phyloP scores from a whole-genome alignment of 1,140 invertebrate genomes.

The Varroa destructor region DNA sequence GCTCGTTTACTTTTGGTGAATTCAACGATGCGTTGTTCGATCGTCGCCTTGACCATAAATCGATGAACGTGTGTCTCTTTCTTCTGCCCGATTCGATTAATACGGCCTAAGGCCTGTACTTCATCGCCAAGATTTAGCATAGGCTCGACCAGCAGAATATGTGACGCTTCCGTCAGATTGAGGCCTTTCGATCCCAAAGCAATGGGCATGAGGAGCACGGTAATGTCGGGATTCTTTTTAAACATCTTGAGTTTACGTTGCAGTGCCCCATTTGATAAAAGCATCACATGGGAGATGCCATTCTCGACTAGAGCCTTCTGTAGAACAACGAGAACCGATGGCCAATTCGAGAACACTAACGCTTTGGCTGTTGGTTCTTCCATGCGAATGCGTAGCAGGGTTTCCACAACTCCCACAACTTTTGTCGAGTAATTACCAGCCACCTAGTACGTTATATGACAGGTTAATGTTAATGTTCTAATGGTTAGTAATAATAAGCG shows the following conservation, averaged over 20 bases:
- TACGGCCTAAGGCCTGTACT: slow-evolving; percentile 59
- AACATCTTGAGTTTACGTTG: slow-evolving; percentile 40
- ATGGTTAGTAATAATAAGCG: slow-evolving; percentile 28
- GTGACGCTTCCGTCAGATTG: slow-evolving; percentile 63
- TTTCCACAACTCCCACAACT: slow-evolving; percentile 52
- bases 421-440: slow-evolving; percentile 56
- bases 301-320: slow-evolving; percentile 50
- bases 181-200: slow-evolving; percentile 57
- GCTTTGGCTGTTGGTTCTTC: slow-evolving; percentile 51
- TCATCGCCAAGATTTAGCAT: slow-evolving; percentile 58
- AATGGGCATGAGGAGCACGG: slow-evolving; percentile 54
- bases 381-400: slow-evolving; percentile 47
- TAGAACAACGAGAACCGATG: slow-evolving; percentile 50
- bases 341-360: slow-evolving; percentile 60
- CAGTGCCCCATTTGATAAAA: slow-evolving; percentile 39
- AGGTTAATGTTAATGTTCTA: slow-evolving; percentile 1
- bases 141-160: slow-evolving; percentile 62
- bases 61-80: slow-evolving; percentile 54
- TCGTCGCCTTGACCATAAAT: slow-evolving; percentile 53
- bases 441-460: slow-evolving; percentile 23
- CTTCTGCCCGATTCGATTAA: slow-evolving; percentile 65
- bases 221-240: slow-evolving; percentile 37
- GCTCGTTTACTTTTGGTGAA: neutral
- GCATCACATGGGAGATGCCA: slow-evolving; percentile 45
- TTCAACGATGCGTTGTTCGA: slow-evolving; percentile 52